Conservation (phyloP, 2,888 invertebrate species). For the Mythimna loreyi region DNA sequence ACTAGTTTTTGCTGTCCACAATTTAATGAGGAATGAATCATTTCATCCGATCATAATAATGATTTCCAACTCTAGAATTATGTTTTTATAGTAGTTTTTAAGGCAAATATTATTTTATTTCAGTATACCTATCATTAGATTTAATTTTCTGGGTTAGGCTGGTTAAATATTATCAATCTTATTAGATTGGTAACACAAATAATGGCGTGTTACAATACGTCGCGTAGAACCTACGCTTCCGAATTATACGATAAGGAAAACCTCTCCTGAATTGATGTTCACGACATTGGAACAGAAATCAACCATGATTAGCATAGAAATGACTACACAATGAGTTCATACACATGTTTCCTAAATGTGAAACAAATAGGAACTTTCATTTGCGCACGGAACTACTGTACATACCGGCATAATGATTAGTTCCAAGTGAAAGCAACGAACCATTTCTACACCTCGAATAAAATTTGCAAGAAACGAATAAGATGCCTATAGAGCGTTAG, state of each 20-base stretch:
- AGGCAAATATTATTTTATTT: constrained; percentile 21
- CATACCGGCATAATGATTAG: constrained; percentile 84
- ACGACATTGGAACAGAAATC: constrained; percentile 50
- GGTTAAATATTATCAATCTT: constrained; percentile 28
- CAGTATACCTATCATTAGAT: constrained; percentile 1
- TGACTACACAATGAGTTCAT: constrained; percentile 56
- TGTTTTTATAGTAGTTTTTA: constrained; percentile 40
- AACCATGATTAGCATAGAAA: constrained; percentile 57
- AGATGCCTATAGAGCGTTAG: constrained; percentile 34
- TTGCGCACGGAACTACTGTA: constrained; percentile 79
- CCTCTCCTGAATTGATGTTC: constrained; percentile 14
- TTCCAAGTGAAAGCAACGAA: constrained; percentile 80
- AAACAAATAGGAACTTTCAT: constrained; percentile 81
- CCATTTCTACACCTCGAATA: constrained; percentile 40
- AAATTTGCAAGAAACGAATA: constrained; percentile 48
- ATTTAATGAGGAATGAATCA: constrained; percentile 3
- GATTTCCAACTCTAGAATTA: constrained; percentile 4
- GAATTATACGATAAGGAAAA: constrained; percentile 58
- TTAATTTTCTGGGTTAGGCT: constrained; percentile 17
- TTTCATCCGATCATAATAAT: constrained; percentile 20
- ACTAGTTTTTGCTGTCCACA: neutral
- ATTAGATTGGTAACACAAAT: constrained; percentile 20
- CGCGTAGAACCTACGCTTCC: constrained; percentile 25
- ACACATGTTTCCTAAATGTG: constrained; percentile 71
- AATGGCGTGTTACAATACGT: constrained; percentile 20